These are phyloP conservation scores for Lophochroa leadbeateri DNA, from an alignment of 2,113 vertebrate genomes.

Conservation along the genomic window DNA sequence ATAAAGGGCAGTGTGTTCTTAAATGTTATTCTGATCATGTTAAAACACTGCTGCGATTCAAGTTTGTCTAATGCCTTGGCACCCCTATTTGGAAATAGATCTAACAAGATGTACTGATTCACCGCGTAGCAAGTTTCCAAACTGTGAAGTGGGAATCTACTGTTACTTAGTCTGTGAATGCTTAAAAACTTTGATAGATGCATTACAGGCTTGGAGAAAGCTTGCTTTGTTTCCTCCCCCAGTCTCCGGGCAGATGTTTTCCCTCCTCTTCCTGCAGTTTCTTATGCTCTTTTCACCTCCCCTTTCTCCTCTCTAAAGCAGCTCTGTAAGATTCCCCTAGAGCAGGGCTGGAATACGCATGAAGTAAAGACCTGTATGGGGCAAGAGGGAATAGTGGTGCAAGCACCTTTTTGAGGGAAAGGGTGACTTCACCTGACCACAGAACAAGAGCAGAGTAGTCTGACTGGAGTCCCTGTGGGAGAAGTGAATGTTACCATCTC, in stretches of 20 bases:
- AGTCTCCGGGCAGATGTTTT: background rate
- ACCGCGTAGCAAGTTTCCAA: background rate
- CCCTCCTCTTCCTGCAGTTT: constrained; percentile 28
- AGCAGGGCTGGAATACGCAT: background rate
- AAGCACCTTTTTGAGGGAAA: background rate
- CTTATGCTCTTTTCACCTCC: background rate
- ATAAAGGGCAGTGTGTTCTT: background rate
- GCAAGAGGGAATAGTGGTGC: background rate
- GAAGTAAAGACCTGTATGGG: background rate
- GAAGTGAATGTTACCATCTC: background rate
- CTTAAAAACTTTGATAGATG: background rate
- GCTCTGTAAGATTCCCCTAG: background rate
- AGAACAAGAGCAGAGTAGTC: background rate
- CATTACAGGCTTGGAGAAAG: constrained; percentile 16
- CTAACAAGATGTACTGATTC: background rate
- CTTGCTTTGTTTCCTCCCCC: constrained; percentile 29
- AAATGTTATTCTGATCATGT: background rate
- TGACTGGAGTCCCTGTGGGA: background rate
- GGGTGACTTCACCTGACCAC: background rate
- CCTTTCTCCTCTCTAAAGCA: background rate
- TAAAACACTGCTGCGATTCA: constrained; percentile 41
- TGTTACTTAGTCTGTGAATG: background rate
- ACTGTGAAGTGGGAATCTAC: constrained; percentile 9
- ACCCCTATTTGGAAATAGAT: background rate
- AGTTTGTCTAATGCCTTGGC: background rate